These are phyloP conservation scores for Cataglyphis albicans DNA, from an alignment of 2,888 invertebrate species.

Conservation along the genomic window DNA sequence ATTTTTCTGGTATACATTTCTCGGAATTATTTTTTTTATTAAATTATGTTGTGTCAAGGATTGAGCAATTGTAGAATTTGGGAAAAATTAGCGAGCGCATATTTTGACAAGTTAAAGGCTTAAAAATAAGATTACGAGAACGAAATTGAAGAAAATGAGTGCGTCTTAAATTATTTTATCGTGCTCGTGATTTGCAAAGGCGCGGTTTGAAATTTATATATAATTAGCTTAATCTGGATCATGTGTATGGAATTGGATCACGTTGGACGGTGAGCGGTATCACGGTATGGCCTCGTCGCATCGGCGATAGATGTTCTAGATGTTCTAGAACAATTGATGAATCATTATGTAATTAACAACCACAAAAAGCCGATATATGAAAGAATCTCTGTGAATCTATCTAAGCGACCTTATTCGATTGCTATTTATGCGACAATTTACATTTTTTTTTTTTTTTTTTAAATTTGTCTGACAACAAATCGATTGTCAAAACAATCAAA, in stretches of 20 bases:
- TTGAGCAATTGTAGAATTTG: not conserved
- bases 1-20: not conserved
- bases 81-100: not conserved
- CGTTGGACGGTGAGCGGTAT: constrained; percentile 18
- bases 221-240: constrained; percentile 43
- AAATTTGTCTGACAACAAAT: not conserved
- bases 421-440: constrained; percentile 17
- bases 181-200: constrained; percentile 20
- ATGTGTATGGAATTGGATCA: constrained; percentile 28
- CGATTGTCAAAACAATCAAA: not conserved
- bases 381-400: not conserved
- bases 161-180: constrained; percentile 28
- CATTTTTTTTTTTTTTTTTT: not conserved
- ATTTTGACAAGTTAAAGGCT: not conserved
- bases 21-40: not conserved
- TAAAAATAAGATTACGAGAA: constrained; percentile 11
- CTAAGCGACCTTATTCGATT: not conserved
- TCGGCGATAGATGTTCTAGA: constrained; percentile 14
- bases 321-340: constrained; percentile 12
- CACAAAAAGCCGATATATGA: not conserved
- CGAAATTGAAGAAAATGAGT: not conserved
- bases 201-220: constrained; percentile 41
- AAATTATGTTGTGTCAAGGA: not conserved
- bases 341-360: not conserved
- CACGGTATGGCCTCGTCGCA: constrained; percentile 43